Percentiles rank a stretch among this genome's conserved stretches.
phyloP scores from a whole-genome alignment of 2,888 invertebrate genomes.

The Autographa gamma region DNA sequence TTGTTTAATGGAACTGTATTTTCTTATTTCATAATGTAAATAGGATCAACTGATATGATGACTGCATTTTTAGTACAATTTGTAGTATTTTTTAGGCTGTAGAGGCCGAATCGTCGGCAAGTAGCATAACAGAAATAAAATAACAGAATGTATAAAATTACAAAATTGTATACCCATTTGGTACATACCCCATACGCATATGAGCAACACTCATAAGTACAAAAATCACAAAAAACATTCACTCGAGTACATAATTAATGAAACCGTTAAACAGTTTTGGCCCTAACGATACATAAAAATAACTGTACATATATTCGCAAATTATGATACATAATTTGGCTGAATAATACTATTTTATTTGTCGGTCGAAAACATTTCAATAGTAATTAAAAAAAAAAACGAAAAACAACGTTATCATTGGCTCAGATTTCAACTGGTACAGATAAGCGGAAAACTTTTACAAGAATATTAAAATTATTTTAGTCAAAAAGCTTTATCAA shows the following conservation, averaged over 20 bases:
- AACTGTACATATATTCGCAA: constrained; percentile 62
- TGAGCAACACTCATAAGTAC: constrained; percentile 81
- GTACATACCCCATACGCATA: constrained; percentile 43
- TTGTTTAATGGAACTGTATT: no score
- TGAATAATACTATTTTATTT: constrained; percentile 66
- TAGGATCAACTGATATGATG: background rate
- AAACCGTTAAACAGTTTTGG: constrained; percentile 59
- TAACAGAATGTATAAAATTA: constrained; percentile 20
- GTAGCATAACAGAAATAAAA: constrained; percentile 10
- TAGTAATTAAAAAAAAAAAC: constrained; percentile 62
- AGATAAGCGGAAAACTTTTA: constrained; percentile 30
- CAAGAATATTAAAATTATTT: background rate
- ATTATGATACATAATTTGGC: constrained; percentile 75
- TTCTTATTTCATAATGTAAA: no score
- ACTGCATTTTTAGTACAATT: background rate
- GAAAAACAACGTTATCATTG: constrained; percentile 79
- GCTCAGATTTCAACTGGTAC: constrained; percentile 56
- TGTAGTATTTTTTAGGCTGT: background rate
- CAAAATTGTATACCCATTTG: constrained; percentile 45
- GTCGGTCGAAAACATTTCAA: constrained; percentile 55
- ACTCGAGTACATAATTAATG: constrained; percentile 54
- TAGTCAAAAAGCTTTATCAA: constrained; percentile 9
- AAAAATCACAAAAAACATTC: constrained; percentile 78
- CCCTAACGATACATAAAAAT: constrained; percentile 50
- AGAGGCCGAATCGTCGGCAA: background rate